A percentile compares a stretch with the other conserved stretches of the same genome.
These are phyloP conservation scores for Piscicola geometra DNA, from an alignment of 2,888 invertebrate genomes.

Conservation along the genomic window DNA sequence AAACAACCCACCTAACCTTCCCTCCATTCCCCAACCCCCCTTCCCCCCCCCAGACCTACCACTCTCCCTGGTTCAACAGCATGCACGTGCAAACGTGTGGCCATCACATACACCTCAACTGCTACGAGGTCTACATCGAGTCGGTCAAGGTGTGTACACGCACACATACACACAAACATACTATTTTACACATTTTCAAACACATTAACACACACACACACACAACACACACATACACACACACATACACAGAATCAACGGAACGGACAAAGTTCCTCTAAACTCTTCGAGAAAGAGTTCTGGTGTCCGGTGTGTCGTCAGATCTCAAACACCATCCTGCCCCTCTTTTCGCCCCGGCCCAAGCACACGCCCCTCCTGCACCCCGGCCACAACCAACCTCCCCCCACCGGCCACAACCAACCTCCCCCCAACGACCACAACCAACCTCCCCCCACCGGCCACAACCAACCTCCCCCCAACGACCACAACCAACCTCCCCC, in stretches of 20 bases:
- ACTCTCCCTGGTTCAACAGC: conserved; percentile 11
- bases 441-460: too few relatives aligned
- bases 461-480: too few relatives aligned
- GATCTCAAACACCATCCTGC: conserved; percentile 81
- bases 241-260: neutral
- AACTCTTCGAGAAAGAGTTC: conserved; percentile 65
- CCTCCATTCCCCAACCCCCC: too few relatives aligned
- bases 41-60: too few relatives aligned
- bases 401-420: conserved; percentile 50
- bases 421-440: too few relatives aligned
- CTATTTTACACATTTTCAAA: too few relatives aligned
- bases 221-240: neutral
- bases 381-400: conserved; percentile 41
- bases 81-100: conserved; percentile 85
- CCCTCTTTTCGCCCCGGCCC: conserved; percentile 52
- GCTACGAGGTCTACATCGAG: conserved; percentile 82
- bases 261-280: neutral
- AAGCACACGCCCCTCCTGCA: conserved; percentile 46
- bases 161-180: neutral
- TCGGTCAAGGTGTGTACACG: conserved; percentile 63
- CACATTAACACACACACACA: too few relatives aligned
- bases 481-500: too few relatives aligned
- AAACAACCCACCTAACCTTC: too few relatives aligned
- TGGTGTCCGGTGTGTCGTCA: conserved; percentile 91
- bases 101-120: conserved; percentile 90